These are phyloP conservation scores for Saturnia japonica DNA, from an alignment of 2,888 invertebrate species.

Conservation along the genomic window DNA sequence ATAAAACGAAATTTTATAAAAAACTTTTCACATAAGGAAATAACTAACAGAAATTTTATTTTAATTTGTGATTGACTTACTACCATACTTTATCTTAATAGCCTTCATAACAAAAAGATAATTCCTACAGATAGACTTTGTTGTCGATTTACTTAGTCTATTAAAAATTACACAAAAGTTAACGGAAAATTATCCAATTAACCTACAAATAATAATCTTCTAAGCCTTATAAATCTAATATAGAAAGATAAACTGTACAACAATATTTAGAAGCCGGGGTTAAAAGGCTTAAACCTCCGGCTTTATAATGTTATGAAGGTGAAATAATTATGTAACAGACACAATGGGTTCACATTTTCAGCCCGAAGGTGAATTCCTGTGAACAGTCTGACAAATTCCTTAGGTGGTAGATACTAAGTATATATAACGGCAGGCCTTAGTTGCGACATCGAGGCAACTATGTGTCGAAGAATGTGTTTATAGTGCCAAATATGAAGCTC, in stretches of 20 bases:
- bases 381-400: conserved; percentile 69
- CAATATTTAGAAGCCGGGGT: conserved; percentile 64
- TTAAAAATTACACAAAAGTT: conserved; percentile 9
- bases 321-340: conserved; percentile 62
- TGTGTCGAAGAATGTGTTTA: conserved; percentile 81
- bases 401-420: conserved; percentile 53
- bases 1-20: background rate
- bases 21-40: background rate
- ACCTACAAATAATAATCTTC: conserved; percentile 59
- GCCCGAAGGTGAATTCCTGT: conserved; percentile 61
- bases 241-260: conserved; percentile 59
- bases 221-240: conserved; percentile 63
- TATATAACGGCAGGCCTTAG: conserved; percentile 65
- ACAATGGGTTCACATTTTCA: conserved; percentile 54
- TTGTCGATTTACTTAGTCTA: background rate
- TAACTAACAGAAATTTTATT: background rate
- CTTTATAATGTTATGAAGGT: conserved; percentile 63
- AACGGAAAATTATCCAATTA: conserved; percentile 41
- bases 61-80: too few relatives aligned
- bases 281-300: conserved; percentile 52
- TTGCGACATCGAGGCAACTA: conserved; percentile 75
- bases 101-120: background rate
- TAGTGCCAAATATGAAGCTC: conserved; percentile 76
- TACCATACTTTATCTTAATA: too few relatives aligned
- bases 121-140: conserved; percentile 21